Evolutionary conservation across 2,888 invertebrate species (phyloP).

Genomic region (Dryadula phaetusa): DNA sequence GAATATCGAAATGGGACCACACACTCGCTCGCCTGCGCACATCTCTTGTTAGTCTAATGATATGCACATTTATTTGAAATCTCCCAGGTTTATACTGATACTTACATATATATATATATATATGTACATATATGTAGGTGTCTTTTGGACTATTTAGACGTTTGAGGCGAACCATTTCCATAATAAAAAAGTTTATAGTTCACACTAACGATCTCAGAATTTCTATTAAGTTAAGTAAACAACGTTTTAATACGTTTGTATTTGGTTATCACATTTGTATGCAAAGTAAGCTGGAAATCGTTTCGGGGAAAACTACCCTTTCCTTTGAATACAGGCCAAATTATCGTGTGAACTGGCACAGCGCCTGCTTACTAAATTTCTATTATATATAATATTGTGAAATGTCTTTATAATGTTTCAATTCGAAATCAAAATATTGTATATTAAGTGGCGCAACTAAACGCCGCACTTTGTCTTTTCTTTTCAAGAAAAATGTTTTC

Average conservation of each 20-base stretch:
- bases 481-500: too few relatives aligned
- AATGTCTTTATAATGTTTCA: neutral
- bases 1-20: constrained; percentile 73
- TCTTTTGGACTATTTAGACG: constrained; percentile 37
- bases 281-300: constrained; percentile 36
- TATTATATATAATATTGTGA: constrained; percentile 49
- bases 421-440: too few relatives aligned
- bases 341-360: constrained; percentile 52
- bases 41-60: constrained; percentile 74
- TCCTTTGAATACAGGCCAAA: constrained; percentile 51
- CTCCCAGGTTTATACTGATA: constrained; percentile 51
- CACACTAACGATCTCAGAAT: neutral
- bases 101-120: constrained; percentile 19
- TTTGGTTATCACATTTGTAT: constrained; percentile 33
- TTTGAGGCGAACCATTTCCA: constrained; percentile 16
- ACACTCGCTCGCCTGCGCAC: constrained; percentile 64
- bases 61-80: constrained; percentile 80
- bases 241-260: constrained; percentile 16
- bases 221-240: constrained; percentile 11
- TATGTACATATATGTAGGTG: neutral
- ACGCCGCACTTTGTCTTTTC: too few relatives aligned
- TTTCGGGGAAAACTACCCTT: constrained; percentile 38
- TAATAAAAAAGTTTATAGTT: neutral
- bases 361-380: constrained; percentile 50
- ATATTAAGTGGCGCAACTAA: too few relatives aligned